Conservation (phyloP, 2,113 vertebrate species). For the Microcebus lehilahytsara region DNA sequence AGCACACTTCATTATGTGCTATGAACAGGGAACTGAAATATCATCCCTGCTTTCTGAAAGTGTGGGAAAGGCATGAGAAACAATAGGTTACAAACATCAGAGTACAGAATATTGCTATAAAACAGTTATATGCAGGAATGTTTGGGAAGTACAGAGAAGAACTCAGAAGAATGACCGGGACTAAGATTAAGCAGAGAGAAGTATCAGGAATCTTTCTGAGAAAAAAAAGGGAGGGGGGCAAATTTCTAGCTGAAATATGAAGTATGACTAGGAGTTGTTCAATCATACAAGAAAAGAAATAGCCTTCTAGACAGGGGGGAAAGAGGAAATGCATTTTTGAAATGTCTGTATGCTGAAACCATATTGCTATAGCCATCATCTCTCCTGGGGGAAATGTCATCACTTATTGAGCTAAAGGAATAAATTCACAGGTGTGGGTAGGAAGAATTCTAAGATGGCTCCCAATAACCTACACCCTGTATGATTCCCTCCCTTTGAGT, state of each 20-base stretch:
- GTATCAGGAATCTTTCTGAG: background rate
- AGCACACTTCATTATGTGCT: background rate
- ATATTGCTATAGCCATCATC: background rate
- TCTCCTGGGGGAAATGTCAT: background rate
- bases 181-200: background rate
- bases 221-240: background rate
- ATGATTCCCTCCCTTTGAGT: background rate
- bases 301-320: background rate
- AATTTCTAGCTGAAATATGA: background rate
- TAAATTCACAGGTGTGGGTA: background rate
- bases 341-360: background rate
- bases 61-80: background rate
- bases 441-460: background rate
- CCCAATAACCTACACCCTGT: rapidly evolving
- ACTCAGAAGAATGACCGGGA: background rate
- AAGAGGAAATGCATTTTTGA: background rate
- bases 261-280: background rate
- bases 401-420: background rate
- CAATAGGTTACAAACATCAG: background rate
- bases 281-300: background rate
- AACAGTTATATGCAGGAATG: background rate
- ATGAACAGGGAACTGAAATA: background rate
- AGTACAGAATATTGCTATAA: background rate
- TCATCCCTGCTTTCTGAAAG: background rate
- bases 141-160: background rate